These are phyloP conservation scores for Melanotaenia boesemani DNA, from an alignment of 2,797 vertebrate species.

Conservation along the genomic window DNA sequence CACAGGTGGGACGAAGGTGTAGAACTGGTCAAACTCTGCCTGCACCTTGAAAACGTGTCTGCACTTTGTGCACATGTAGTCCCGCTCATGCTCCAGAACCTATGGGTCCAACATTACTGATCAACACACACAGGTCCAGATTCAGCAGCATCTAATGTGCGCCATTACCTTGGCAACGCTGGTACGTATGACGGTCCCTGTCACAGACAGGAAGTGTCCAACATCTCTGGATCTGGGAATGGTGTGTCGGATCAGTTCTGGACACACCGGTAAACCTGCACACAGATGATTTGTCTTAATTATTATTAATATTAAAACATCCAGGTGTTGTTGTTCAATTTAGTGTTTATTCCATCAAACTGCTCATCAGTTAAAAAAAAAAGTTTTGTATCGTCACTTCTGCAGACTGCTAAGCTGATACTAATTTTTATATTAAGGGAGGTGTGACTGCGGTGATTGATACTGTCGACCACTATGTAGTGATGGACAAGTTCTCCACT, in stretches of 20 bases:
- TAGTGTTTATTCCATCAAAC: too few species aligned
- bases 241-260: slow-evolving; percentile 94
- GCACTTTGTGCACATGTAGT: slow-evolving; percentile 94
- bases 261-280: slow-evolving; percentile 93
- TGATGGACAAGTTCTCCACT: too few species aligned
- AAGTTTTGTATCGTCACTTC: too few species aligned
- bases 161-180: slow-evolving; percentile 85
- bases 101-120: slow-evolving; percentile 10
- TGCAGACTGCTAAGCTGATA: too few species aligned
- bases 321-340: too few species aligned
- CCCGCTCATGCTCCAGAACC: slow-evolving; percentile 92
- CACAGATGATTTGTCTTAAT: background rate
- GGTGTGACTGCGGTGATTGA: too few species aligned
- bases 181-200: slow-evolving; percentile 94
- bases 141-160: background rate
- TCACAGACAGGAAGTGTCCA: slow-evolving; percentile 94
- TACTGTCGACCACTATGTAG: too few species aligned
- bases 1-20: slow-evolving; percentile 83
- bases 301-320: too few species aligned
- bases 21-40: slow-evolving; percentile 93
- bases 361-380: background rate
- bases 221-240: slow-evolving; percentile 92
- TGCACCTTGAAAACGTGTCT: slow-evolving; percentile 85
- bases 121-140: too few species aligned
- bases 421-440: too few species aligned